These are phyloP conservation scores for Drosophila differens DNA, from an alignment of 2,888 invertebrate species.

Conservation along the genomic window DNA sequence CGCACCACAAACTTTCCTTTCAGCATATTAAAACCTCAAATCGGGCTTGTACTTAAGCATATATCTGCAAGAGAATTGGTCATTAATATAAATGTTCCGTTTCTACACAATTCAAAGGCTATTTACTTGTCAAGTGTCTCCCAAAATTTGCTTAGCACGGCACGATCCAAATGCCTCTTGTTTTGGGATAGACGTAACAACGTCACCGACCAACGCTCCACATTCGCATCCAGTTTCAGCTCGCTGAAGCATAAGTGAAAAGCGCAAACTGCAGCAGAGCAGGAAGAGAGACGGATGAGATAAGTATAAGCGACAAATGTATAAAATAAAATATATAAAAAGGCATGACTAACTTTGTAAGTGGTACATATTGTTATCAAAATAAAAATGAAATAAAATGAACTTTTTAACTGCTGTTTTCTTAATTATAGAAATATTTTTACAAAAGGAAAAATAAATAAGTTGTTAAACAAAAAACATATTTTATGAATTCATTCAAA, in stretches of 20 bases:
- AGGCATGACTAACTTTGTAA: not conserved
- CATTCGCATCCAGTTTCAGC: conserved; percentile 97
- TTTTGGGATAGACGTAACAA: conserved; percentile 96
- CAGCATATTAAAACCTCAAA: conserved; percentile 77
- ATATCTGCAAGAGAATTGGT: conserved; percentile 72
- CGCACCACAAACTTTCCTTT: conserved; percentile 7
- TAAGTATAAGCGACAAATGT: not conserved
- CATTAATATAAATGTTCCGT: not conserved
- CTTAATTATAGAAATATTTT: not conserved
- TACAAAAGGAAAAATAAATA: not conserved
- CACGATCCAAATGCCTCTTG: conserved; percentile 98
- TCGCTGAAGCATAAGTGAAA: conserved; percentile 99
- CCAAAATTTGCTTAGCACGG: conserved; percentile 98
- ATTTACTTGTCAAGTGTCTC: conserved; percentile 96
- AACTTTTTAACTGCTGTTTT: not conserved
- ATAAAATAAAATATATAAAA: not conserved
- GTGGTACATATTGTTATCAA: not conserved
- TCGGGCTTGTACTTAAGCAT: conserved; percentile 85
- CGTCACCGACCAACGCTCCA: conserved; percentile 98
- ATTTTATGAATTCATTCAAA: not conserved
- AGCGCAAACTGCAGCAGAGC: conserved; percentile 91
- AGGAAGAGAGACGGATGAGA: not conserved
- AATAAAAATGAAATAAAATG: not conserved
- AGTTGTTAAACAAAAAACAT: not conserved
- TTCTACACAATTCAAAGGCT: fast-evolving